These are phyloP conservation scores for Danio jaintianensis DNA, from an alignment of 2,797 vertebrate species.

Conservation along the genomic window DNA sequence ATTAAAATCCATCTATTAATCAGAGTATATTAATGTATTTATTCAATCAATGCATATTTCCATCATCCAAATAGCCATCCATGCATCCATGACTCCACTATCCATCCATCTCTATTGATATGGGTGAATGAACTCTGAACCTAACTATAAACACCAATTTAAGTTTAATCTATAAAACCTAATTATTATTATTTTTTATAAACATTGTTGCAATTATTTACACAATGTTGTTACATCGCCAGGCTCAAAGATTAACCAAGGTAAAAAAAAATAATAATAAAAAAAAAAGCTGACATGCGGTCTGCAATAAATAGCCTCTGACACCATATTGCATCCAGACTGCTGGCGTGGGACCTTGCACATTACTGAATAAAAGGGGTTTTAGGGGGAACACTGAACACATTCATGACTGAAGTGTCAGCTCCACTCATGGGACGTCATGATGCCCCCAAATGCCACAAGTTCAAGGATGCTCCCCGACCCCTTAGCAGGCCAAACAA, in stretches of 20 bases:
- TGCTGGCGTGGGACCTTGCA: slow-evolving; percentile 2
- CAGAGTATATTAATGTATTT: no score
- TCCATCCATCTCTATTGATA: no score
- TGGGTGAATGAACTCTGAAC: no score
- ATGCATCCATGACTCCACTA: no score
- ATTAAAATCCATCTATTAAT: no score
- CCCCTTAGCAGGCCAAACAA: slow-evolving; percentile 40
- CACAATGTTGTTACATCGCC: not conserved
- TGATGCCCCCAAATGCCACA: slow-evolving; percentile 27
- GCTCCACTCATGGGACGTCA: slow-evolving; percentile 44
- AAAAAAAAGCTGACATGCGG: slow-evolving; percentile 2
- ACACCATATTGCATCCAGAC: not conserved
- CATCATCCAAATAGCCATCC: no score
- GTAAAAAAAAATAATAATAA: no score
- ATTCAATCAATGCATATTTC: no score
- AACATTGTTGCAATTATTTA: not conserved
- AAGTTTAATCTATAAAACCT: no score
- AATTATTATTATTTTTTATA: no score
- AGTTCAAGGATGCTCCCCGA: slow-evolving; percentile 44
- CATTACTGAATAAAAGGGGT: slow-evolving; percentile 18
- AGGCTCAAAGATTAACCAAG: not conserved
- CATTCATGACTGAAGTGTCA: slow-evolving; percentile 45
- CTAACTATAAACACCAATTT: no score
- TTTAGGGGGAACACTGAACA: slow-evolving; percentile 26
- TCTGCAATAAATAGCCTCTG: slow-evolving; percentile 13